These are phyloP conservation scores for Drosophila mulleri DNA, from an alignment of 2,888 invertebrate species.

Conservation along the genomic window DNA sequence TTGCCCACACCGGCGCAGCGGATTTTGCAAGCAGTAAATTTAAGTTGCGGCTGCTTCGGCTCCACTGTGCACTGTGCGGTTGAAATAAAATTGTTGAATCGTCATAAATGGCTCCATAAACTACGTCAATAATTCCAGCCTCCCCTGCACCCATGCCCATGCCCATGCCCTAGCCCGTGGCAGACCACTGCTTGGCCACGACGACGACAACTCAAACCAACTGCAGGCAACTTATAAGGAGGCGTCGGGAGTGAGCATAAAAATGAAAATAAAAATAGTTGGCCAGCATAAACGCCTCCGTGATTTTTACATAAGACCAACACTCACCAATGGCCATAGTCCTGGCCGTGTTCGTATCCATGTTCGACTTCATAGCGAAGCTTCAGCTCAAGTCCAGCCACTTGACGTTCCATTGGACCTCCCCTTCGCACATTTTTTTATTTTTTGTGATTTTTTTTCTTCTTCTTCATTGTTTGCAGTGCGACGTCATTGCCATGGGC, in stretches of 20 bases:
- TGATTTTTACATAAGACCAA: conserved; percentile 75
- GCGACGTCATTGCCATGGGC: conserved; percentile 78
- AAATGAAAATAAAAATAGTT: conserved; percentile 80
- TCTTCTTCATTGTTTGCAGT: conserved; percentile 67
- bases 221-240: conserved; percentile 59
- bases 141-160: not conserved
- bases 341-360: conserved; percentile 11
- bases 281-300: conserved; percentile 76
- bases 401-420: conserved; percentile 33
- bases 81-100: conserved; percentile 81
- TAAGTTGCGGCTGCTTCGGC: conserved; percentile 58
- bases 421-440: conserved; percentile 38
- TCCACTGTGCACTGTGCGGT: conserved; percentile 68
- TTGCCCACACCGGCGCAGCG: conserved; percentile 68
- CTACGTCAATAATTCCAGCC: conserved; percentile 71
- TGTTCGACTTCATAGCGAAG: conserved; percentile 13
- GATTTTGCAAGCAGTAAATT: conserved; percentile 78
- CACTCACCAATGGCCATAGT: conserved; percentile 30
- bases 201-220: conserved; percentile 49
- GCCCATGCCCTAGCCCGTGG: not conserved
- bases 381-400: conserved; percentile 31
- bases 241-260: conserved; percentile 59
- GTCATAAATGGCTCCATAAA: conserved; percentile 82
- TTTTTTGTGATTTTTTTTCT: not conserved
- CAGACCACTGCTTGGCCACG: conserved; percentile 6